These are phyloP conservation scores for Athene noctua DNA, from an alignment of 2,113 vertebrate genomes.

Conservation along the genomic window DNA sequence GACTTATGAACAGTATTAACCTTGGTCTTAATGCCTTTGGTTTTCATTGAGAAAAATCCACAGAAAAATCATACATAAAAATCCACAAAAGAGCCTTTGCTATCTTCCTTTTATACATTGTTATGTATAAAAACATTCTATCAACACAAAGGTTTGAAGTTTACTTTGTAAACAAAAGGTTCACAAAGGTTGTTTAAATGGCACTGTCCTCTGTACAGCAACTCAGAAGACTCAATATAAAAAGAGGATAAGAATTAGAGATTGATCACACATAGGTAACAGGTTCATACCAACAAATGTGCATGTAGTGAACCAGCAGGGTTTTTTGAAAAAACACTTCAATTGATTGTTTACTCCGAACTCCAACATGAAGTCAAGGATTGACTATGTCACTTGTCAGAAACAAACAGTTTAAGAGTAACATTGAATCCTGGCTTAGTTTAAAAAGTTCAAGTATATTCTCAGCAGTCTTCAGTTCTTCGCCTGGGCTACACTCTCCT, in stretches of 20 bases:
- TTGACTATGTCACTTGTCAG: constrained; percentile 4
- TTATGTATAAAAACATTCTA: not conserved
- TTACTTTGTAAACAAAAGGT: not conserved
- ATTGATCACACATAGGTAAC: not conserved
- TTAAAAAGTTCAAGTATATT: not conserved
- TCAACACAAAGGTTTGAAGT: not conserved
- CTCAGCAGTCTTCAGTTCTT: not conserved
- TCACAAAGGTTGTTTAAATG: not conserved
- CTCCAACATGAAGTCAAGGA: not conserved
- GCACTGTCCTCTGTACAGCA: not conserved
- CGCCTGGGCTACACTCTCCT: rapidly evolving
- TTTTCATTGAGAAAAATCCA: not conserved
- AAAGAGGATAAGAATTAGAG: not conserved
- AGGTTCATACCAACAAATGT: not conserved
- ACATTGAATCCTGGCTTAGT: not conserved
- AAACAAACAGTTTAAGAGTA: constrained; percentile 30
- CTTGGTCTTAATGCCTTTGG: not conserved
- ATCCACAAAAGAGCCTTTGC: not conserved
- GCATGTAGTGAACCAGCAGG: not conserved
- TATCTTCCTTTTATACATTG: not conserved
- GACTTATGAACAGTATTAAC: not conserved
- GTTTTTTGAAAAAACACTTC: not conserved
- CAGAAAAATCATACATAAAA: not conserved
- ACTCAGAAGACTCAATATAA: not conserved
- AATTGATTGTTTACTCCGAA: not conserved